phyloP scores from a whole-genome alignment of 2,797 vertebrate species.

The Lates japonicus region DNA sequence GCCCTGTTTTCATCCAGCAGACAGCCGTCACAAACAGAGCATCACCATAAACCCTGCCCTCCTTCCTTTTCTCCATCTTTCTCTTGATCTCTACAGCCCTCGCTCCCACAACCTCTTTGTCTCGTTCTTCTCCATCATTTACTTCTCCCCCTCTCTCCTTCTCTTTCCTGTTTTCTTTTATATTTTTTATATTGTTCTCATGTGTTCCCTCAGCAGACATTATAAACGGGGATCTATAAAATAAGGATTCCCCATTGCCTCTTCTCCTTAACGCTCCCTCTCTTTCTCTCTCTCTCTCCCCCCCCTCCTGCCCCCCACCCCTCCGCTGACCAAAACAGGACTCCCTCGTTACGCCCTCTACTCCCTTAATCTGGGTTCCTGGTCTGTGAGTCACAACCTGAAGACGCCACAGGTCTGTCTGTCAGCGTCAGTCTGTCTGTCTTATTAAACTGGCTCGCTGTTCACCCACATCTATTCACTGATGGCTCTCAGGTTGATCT shows the following conservation, averaged over 20 bases:
- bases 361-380: constrained; percentile 69
- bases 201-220: constrained; percentile 9
- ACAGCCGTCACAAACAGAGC: constrained; percentile 99
- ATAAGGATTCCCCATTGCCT: constrained; percentile 32
- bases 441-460: constrained; percentile 67
- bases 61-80: constrained; percentile 69
- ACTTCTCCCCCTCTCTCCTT: constrained; percentile 16
- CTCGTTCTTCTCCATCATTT: constrained; percentile 6
- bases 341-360: constrained; percentile 48
- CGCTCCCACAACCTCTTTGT: constrained; percentile 33
- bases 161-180: not conserved
- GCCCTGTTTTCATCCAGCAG: constrained; percentile 97
- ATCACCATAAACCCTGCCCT: constrained; percentile 94
- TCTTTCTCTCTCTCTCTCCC: not conserved
- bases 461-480: constrained; percentile 45
- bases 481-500: constrained; percentile 30
- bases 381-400: constrained; percentile 81
- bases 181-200: not conserved
- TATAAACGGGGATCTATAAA: constrained; percentile 32
- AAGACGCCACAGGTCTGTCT: constrained; percentile 78
- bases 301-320: not conserved
- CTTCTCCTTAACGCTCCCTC: not conserved
- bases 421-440: constrained; percentile 76
- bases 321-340: constrained; percentile 55
- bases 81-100: constrained; percentile 66